phyloP scores from a whole-genome alignment of 1,140 invertebrate genomes.

The Ips typographus region DNA sequence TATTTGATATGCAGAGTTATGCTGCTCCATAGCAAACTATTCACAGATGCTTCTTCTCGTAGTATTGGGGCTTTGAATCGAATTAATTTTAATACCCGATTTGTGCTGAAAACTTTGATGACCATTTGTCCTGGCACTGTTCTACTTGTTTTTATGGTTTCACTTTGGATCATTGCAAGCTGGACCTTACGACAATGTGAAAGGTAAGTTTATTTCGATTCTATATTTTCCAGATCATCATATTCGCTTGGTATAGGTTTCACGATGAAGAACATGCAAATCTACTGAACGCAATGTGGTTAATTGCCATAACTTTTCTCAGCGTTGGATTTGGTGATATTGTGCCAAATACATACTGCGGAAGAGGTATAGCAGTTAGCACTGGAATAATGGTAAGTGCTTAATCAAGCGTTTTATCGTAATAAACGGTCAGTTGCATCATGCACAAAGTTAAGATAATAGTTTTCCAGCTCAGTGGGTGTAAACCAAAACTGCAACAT shows the following conservation, averaged over 20 bases:
- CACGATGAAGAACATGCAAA: constrained; percentile 97
- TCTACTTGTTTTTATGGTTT: constrained; percentile 97
- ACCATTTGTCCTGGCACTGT: constrained; percentile 99
- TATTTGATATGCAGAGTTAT: constrained; percentile 99
- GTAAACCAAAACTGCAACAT: too few species aligned
- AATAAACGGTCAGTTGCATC: too few species aligned
- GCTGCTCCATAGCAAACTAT: constrained; percentile 98
- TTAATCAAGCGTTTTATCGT: neutral
- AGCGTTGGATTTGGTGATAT: constrained; percentile 99
- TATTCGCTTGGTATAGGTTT: constrained; percentile 65
- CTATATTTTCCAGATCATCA: constrained; percentile 3
- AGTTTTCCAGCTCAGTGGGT: too few species aligned
- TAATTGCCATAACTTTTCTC: constrained; percentile 97
- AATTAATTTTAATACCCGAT: constrained; percentile 99
- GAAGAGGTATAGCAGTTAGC: constrained; percentile 94
- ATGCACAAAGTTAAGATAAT: too few species aligned
- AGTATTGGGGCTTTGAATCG: constrained; percentile 97
- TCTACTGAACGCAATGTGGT: constrained; percentile 98
- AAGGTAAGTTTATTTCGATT: constrained; percentile 69
- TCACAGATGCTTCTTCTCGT: constrained; percentile 95
- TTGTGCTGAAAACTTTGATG: constrained; percentile 99
- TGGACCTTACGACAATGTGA: constrained; percentile 99
- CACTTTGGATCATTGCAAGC: constrained; percentile 98
- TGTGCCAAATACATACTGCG: constrained; percentile 99
- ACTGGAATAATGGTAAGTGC: constrained; percentile 96